Evolutionary conservation across 2,888 invertebrate genomes (phyloP), one percentile per base, ranked within the genome.

Genomic region (Nycteola revayana): DNA sequence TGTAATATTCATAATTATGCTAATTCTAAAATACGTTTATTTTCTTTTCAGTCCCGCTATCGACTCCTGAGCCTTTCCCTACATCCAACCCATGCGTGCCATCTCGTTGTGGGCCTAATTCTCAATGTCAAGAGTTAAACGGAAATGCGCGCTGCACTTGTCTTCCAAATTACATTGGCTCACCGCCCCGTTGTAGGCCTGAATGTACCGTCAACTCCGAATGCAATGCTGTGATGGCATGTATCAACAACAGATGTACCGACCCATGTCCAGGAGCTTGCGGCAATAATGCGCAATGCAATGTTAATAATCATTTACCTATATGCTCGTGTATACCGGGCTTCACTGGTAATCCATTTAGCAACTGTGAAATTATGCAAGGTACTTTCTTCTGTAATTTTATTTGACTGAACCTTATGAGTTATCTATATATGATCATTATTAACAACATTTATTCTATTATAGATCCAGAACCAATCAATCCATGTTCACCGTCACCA

Each of bases 211-310:
- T 93, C 2, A 93, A 93, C 74, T 91, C 93, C 0, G 94, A 94
- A 65, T 95, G 95, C 67, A 85, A 91, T 3, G 90, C 93, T 1
- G 89, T 91, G 40, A 90, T 82, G 51, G 93, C 94, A 5, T 95
- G 95, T 57, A 90, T 94, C 10, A 91, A 92, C 53, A 92, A 91
- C 54, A 94, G 92, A 66, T 95, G 95, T 61, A 71, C 80, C 28
- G 93, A 95, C 75, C 95, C 95, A 5, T 95, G 95, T 57, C 93
- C 94, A 4, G 94, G 94, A 42, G 93, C 92, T 2, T 95, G 95
- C 66, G 94, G 94, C 6, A 90, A 89, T 52, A 94, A 94, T 66
- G 93, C 94, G 1, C 90, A 92, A 27, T 95, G 95, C 62, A 92
- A 91, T 63, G 93, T 94, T 9, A 89, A 92, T 25, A 94, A 93